Evolutionary conservation across 2,113 vertebrate genomes (phyloP).

Genomic region (Saccopteryx leptura): DNA sequence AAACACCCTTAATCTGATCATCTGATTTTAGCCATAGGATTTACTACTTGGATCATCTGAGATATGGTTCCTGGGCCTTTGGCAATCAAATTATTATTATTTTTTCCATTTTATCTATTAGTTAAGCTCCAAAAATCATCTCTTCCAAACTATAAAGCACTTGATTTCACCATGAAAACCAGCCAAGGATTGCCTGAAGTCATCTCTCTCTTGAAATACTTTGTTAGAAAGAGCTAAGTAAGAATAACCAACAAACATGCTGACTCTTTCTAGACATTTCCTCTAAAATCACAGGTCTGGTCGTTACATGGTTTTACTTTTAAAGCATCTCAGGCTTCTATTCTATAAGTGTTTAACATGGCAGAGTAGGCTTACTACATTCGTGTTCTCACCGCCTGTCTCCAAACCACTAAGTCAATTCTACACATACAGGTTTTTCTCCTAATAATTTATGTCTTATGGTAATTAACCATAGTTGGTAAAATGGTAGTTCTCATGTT

Average conservation of each 20-base stretch:
- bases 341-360: neutral
- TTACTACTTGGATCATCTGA: neutral
- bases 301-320: neutral
- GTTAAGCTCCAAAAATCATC: neutral
- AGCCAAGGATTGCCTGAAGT: neutral
- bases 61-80: neutral
- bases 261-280: neutral
- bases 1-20: neutral
- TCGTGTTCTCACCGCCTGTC: neutral
- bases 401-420: neutral
- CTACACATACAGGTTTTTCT: constrained; percentile 5
- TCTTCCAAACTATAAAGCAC: neutral
- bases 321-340: neutral
- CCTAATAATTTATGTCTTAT: neutral
- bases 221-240: neutral
- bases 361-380: neutral
- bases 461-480: neutral
- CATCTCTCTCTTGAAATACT: neutral
- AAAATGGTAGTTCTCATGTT: neutral
- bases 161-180: neutral
- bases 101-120: neutral
- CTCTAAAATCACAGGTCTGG: neutral
- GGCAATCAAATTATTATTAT: neutral
- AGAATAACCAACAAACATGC: neutral
- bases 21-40: neutral